Base-by-base conservation (phyloP, 1,140 invertebrate genomes). In the Drosophila tsacasi region DNA sequence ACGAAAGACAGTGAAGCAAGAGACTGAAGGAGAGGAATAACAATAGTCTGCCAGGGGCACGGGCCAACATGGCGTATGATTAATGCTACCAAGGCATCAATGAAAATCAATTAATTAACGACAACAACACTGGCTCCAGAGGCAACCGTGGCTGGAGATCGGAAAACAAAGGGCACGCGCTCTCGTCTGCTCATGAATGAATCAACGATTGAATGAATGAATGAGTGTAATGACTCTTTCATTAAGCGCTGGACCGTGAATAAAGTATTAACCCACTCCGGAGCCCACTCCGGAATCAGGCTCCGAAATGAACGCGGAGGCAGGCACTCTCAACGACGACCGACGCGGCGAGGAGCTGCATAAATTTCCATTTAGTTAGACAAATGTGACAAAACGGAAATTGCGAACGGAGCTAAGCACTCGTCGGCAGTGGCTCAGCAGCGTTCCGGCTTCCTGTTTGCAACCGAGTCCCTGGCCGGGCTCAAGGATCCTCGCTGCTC, bases 311-410 rank as follows among this genome's bases (percentile, higher is more conserved):
- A 39, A 39, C 54, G 39, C 49, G 17, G 12, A 9, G 37, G 17
- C 27, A 23, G 58, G 27, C 19, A 25, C 32, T 54, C 50, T 55
- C 19, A 13, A 55, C 21, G 54, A 23, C 32, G 32, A 35, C 10
- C 42, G 23, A 19, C 9, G 23, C 15, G 17, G 15, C 44, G 39
- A 72, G 52, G 30, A 68, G 42, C 69, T 89, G 85, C 84, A 90
- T 89, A 89, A 89, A 89, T 89, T 89, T 89, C 78, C 84, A 90
- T 90, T 89, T 84, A 90, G 85, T 84, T 89, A 81, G 84, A 84
- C 81, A 89, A 89, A 84, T 90, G 84, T 90, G 85, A 84, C 84
- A 89, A 89, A 74, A 81, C 85, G 84, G 84, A 89, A 89, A 90
- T 90, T 89, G 85, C 84, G 84, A 90, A 81, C 84, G 84, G 67